phyloP scores from a whole-genome alignment of 1,140 invertebrate species.

The Drosophila athabasca region DNA sequence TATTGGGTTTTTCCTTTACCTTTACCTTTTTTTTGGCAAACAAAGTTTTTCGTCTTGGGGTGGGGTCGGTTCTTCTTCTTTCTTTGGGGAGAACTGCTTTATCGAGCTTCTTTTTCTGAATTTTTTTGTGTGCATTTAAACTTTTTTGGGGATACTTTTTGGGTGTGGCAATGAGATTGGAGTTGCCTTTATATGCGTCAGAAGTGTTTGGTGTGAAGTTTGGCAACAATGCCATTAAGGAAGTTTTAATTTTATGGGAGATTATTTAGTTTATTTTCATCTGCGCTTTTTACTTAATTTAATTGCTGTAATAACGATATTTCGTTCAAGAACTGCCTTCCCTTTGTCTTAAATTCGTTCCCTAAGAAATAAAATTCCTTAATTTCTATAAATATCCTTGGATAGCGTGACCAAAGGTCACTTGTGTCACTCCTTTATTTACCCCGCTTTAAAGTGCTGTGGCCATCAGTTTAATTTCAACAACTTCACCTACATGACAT shows the following conservation, averaged over 20 bases:
- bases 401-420: background rate
- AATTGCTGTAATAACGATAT: too few species aligned
- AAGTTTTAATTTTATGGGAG: too few species aligned
- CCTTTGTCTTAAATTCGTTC: too few species aligned
- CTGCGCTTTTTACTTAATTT: too few species aligned
- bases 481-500: background rate
- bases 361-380: too few species aligned
- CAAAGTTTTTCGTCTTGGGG: slow-evolving; percentile 16
- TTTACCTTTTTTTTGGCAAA: slow-evolving; percentile 33
- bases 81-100: slow-evolving; percentile 1
- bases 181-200: slow-evolving; percentile 7
- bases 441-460: background rate
- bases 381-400: too few species aligned
- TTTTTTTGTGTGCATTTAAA: slow-evolving; percentile 40
- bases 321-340: too few species aligned
- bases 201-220: slow-evolving; percentile 5
- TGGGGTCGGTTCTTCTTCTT: slow-evolving; percentile 14
- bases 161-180: slow-evolving; percentile 30
- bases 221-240: too few species aligned
- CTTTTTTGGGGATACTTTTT: slow-evolving; percentile 17
- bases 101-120: background rate
- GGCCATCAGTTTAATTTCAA: slow-evolving; percentile 6
- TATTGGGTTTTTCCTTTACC: background rate
- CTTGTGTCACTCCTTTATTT: background rate
- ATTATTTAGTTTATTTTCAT: too few species aligned